These are phyloP conservation scores for Melanocharis versteri DNA, from an alignment of 2,113 vertebrate species.

Conservation along the genomic window DNA sequence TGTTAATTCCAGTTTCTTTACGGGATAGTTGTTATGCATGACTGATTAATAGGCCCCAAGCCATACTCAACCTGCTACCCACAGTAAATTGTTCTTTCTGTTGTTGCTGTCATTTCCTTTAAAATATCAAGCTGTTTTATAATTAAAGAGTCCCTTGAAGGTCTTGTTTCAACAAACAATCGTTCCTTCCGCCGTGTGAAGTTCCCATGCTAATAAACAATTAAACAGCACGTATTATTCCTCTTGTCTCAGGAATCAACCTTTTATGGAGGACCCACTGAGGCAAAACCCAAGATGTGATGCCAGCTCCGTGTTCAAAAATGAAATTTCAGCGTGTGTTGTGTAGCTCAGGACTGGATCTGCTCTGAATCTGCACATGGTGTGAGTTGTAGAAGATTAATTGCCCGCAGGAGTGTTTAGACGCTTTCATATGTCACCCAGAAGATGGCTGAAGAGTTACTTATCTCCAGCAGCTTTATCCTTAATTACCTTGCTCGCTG, in stretches of 20 bases:
- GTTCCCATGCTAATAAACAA: slow-evolving; percentile 29
- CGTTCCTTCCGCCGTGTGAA: not conserved
- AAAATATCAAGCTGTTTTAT: slow-evolving; percentile 60
- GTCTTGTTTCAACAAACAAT: slow-evolving; percentile 50
- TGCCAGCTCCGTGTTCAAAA: fast-evolving
- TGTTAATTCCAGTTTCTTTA: not conserved
- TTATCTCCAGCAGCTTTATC: slow-evolving; percentile 60
- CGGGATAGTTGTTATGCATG: slow-evolving; percentile 2
- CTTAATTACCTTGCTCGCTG: slow-evolving; percentile 56
- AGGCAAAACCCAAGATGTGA: not conserved
- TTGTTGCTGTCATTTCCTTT: slow-evolving; percentile 37
- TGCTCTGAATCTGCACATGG: not conserved
- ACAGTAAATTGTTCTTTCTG: slow-evolving; percentile 35
- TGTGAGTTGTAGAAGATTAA: not conserved
- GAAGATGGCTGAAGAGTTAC: slow-evolving; percentile 57
- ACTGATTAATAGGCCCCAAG: slow-evolving; percentile 41
- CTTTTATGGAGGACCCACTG: not conserved
- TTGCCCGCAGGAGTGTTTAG: slow-evolving; percentile 14
- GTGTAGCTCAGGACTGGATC: not conserved
- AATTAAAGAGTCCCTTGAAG: slow-evolving; percentile 61
- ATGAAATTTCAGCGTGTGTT: not conserved
- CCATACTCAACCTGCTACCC: slow-evolving; percentile 49
- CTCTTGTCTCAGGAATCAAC: not conserved
- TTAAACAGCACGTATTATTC: not conserved
- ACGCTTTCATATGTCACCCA: not conserved